Evolutionary conservation across 2,888 invertebrate genomes (phyloP), one percentile per base, ranked within the genome.

Genomic region (Philonicus albiceps): DNA sequence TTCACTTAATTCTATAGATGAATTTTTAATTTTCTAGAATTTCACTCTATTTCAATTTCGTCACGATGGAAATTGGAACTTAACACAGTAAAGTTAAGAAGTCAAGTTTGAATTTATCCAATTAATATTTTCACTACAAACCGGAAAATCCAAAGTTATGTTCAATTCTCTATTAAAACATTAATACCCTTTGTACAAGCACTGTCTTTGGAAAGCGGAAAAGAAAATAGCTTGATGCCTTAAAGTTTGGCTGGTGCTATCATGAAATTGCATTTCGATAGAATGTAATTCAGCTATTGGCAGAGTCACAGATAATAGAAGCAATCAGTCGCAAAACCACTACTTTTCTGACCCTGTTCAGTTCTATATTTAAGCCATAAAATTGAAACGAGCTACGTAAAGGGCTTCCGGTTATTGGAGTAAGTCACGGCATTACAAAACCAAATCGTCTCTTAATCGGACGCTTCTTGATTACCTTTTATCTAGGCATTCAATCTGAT

Each of bases 341-440:
- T 31, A 81, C 73, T 86, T 73, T 75, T 49, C 86, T 55, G 64
- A 73, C 53, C 86, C 64, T 31, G 34, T 72, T 55, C 85, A 64
- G 55, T 85, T 40, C 83, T 73, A 72, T 85, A 85, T 81, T 87
- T 81, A 87, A 87, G 86, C 85, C 87, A 86, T 87, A 75, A 86
- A 78, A 73, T 34, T 30, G 74, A 87, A 86, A 86, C 75, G 73
- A 75, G 86, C 76, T 87, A 22, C 64, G 86, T 81, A 74, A 22
- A 72, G 85, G 80, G 81, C 74, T 72, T 85, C 85, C n/a, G 34
- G 80, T 87, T 87, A 87, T 87, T 87, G 87, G 80, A 86, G 43
- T 55, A 75, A 87, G 87, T 87, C 87, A 87, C 87, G 87, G 74
- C 86, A 87, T 43, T 78, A 78, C 78, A 37, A 43, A 78, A 78